Evolutionary conservation across 2,888 invertebrate species (phyloP).

Genomic region (Sminthurides aquaticus): DNA sequence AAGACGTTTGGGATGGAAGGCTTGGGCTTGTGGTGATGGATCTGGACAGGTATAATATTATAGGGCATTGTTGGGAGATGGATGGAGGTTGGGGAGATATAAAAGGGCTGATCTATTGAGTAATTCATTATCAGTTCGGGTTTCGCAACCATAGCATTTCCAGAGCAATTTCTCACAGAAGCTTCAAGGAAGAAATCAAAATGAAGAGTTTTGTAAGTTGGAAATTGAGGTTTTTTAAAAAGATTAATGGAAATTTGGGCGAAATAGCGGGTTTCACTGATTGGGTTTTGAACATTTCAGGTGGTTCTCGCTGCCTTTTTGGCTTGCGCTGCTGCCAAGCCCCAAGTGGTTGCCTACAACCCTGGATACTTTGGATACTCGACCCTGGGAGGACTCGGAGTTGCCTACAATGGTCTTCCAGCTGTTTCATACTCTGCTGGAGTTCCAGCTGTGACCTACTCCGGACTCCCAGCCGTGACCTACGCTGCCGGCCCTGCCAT

Average conservation of each 20-base stretch:
- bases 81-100: neutral
- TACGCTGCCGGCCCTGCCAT: slow-evolving; percentile 11
- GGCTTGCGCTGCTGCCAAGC: slow-evolving; percentile 32
- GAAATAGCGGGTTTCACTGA: too few species aligned
- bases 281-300: slow-evolving; percentile 24
- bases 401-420: neutral
- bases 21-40: too few species aligned
- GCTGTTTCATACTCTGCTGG: slow-evolving; percentile 9
- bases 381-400: neutral
- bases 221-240: too few species aligned
- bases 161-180: slow-evolving; percentile 7
- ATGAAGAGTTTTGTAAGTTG: slow-evolving; percentile 26
- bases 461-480: slow-evolving; percentile 7
- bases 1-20: too few species aligned
- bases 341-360: slow-evolving; percentile 11
- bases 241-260: too few species aligned
- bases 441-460: neutral
- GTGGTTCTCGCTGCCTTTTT: slow-evolving; percentile 37
- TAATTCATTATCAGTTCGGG: slow-evolving; percentile 10
- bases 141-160: slow-evolving; percentile 4
- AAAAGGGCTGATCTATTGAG: slow-evolving; percentile 6
- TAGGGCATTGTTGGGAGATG: too few species aligned
- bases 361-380: slow-evolving; percentile 1
- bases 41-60: too few species aligned
- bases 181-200: slow-evolving; percentile 9